Percentiles rank a stretch among this genome's conserved stretches.
phyloP scores from a whole-genome alignment of 2,113 vertebrate species.

The Guaruba guarouba region DNA sequence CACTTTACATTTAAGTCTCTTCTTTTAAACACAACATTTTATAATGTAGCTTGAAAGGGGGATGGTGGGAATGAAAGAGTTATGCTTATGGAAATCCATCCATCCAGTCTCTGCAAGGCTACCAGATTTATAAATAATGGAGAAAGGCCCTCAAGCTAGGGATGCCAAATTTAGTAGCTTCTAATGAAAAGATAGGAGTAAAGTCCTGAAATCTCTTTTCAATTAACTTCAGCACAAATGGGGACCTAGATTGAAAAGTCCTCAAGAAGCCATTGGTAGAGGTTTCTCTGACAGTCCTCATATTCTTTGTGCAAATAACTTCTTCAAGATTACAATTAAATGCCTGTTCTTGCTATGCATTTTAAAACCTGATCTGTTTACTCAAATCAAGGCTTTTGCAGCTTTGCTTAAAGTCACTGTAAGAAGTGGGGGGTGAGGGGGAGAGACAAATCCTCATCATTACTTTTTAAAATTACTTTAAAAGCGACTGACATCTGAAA shows the following conservation, averaged over 20 bases:
- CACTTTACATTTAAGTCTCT: background rate
- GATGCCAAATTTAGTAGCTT: conserved; percentile 55
- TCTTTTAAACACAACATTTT: background rate
- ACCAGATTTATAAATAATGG: conserved; percentile 60
- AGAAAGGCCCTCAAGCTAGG: conserved; percentile 50
- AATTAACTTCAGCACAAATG: conserved; percentile 49
- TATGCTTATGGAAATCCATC: conserved; percentile 40
- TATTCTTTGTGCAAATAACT: conserved; percentile 3
- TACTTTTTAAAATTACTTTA: conserved; percentile 40
- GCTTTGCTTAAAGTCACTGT: conserved; percentile 28
- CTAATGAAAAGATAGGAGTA: conserved; percentile 57
- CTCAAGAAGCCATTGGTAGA: background rate
- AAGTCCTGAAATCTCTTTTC: conserved; percentile 52
- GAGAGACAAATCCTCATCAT: conserved; percentile 32
- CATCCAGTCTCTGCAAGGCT: conserved; percentile 30
- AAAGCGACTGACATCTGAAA: background rate
- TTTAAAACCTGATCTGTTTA: conserved; percentile 38
- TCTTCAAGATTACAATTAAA: conserved; percentile 1
- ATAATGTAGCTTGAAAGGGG: background rate
- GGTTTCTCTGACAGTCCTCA: background rate
- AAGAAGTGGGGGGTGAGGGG: background rate
- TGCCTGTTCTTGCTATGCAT: background rate
- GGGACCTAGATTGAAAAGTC: conserved; percentile 10
- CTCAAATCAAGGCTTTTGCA: conserved; percentile 15
- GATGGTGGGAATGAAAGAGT: conserved; percentile 24